Evolutionary conservation across 2,797 vertebrate species (phyloP).

Genomic region (Oryzias sinensis): DNA sequence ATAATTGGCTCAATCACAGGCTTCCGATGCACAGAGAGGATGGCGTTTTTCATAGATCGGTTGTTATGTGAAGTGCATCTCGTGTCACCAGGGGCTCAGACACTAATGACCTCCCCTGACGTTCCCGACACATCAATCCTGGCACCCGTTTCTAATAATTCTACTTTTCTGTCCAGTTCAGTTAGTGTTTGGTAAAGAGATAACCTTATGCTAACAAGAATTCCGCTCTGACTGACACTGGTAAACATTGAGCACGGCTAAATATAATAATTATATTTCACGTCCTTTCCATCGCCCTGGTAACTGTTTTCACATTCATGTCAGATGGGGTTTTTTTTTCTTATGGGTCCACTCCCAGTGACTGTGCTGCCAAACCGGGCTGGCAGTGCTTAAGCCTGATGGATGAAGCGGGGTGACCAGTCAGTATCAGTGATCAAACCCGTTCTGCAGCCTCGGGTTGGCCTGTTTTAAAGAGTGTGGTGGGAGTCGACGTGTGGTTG

Average conservation of each 20-base stretch:
- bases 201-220: constrained; percentile 6
- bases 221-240: constrained; percentile 13
- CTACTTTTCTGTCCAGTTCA: constrained; percentile 16
- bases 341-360: constrained; percentile 28
- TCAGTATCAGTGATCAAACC: constrained; percentile 79
- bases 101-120: constrained; percentile 58
- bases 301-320: constrained; percentile 25
- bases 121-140: constrained; percentile 27
- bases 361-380: constrained; percentile 39
- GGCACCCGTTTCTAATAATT: constrained; percentile 20
- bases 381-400: constrained; percentile 68
- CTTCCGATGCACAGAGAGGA: constrained; percentile 33
- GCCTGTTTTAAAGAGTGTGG: constrained; percentile 34
- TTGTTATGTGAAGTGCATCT: constrained; percentile 46
- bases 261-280: constrained; percentile 17
- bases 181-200: constrained; percentile 21
- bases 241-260: constrained; percentile 7
- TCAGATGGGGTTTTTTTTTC: constrained; percentile 24
- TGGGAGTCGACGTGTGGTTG: constrained; percentile 55
- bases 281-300: constrained; percentile 8
- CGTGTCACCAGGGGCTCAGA: constrained; percentile 44
- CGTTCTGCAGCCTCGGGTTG: constrained; percentile 65
- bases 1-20: constrained; percentile 61
- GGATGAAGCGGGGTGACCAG: constrained; percentile 73
- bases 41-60: constrained; percentile 49